Evolutionary conservation across 1,140 invertebrate genomes (phyloP).

Genomic region (Lepidurus packardi): DNA sequence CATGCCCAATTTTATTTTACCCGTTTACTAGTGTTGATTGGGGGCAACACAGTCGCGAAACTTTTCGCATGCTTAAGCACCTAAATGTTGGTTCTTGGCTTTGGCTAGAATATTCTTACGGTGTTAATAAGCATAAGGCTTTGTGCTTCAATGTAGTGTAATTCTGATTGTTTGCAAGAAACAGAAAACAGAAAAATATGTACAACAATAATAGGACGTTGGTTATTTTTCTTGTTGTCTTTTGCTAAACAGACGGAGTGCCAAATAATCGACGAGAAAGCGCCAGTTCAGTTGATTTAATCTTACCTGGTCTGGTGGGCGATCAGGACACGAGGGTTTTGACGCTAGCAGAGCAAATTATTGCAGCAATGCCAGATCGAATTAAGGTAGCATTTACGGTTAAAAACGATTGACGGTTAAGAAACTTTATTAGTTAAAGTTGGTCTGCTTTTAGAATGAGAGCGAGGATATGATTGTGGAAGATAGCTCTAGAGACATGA

Average conservation of each 20-base stretch:
- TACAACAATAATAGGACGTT: not conserved
- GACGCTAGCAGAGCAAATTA: conserved; percentile 93
- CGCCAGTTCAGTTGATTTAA: conserved; percentile 39
- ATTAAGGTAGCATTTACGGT: conserved; percentile 65
- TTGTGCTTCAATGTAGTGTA: not conserved
- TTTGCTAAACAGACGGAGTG: conserved; percentile 32
- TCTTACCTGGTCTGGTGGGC: conserved; percentile 36
- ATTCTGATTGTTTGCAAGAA: not conserved
- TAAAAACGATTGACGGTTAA: not conserved
- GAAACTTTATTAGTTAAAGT: not conserved
- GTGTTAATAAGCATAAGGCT: too few species aligned
- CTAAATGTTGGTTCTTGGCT: not conserved
- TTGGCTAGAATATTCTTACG: not conserved
- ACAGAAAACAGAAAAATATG: not conserved
- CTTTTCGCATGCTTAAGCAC: not conserved
- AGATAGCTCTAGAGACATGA: conserved; percentile 29
- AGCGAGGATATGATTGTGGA: conserved; percentile 33
- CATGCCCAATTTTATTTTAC: conserved; percentile 15
- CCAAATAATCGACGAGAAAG: conserved; percentile 37
- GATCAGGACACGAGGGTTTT: conserved; percentile 86
- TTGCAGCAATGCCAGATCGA: conserved; percentile 91
- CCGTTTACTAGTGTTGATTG: not conserved
- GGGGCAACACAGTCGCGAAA: not conserved
- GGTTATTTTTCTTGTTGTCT: conserved; percentile 23
- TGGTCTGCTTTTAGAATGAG: conserved; percentile 31